Conservation (phyloP, 1,140 invertebrate genomes). For the Aricia agestis region DNA sequence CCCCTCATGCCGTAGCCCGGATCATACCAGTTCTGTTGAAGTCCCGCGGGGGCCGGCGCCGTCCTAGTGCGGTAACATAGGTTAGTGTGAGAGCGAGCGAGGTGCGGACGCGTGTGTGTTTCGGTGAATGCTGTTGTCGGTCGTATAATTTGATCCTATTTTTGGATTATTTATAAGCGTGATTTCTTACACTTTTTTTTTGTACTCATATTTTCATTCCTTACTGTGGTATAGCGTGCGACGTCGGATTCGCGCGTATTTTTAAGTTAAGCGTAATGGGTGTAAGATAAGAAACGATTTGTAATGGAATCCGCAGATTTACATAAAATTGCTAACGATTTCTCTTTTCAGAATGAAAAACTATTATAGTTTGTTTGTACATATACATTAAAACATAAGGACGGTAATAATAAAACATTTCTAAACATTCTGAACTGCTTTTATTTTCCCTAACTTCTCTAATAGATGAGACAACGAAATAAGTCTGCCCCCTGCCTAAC, state of each 20-base stretch:
- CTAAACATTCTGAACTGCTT: conserved; percentile 50
- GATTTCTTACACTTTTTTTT: conserved; percentile 39
- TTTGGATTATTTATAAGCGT: conserved; percentile 32
- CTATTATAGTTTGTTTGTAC: conserved; percentile 74
- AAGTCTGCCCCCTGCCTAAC: too few relatives aligned
- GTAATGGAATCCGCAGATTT: conserved; percentile 47
- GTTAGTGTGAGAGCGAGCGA: conserved; percentile 57
- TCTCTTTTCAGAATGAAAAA: conserved; percentile 68
- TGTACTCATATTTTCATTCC: conserved; percentile 66
- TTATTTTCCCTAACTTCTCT: conserved; percentile 27
- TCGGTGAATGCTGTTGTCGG: conserved; percentile 44
- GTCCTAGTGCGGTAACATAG: conserved; percentile 63
- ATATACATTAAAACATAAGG: conserved; percentile 74
- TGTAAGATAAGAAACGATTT: conserved; percentile 61
- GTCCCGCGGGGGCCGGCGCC: not conserved
- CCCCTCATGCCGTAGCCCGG: not conserved
- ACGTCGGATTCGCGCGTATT: conserved; percentile 65
- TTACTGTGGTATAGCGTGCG: conserved; percentile 69
- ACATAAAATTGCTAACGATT: conserved; percentile 62
- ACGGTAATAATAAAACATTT: conserved; percentile 72
- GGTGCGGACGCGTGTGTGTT: conserved; percentile 42
- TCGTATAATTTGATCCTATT: conserved; percentile 34
- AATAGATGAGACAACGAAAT: too few relatives aligned
- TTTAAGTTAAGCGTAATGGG: conserved; percentile 72
- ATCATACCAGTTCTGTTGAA: conserved; percentile 8